Base-by-base conservation (phyloP, 2,888 invertebrate genomes). In the Drosophila neoperkinsi region DNA sequence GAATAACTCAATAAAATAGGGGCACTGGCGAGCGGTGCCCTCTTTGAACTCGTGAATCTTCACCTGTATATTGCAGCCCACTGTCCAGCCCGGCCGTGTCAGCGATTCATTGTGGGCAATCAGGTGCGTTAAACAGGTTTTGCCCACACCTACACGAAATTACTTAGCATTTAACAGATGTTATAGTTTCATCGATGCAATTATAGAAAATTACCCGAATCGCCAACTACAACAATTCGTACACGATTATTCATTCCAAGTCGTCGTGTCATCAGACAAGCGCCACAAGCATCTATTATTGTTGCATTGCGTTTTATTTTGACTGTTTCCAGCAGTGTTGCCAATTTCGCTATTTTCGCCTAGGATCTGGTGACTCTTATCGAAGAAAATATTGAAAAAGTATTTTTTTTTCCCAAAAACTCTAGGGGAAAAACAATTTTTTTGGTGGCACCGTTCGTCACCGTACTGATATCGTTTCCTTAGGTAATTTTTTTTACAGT, bases 1-100 rank as follows among this genome's bases (percentile, higher is more conserved):
- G 97, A 99, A 99, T 38, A 99, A 94, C 94, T 99, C 99, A 31
- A 99, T 95, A 92, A 98, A 99, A 93, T 96, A 98, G 7, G 97
- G 96, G 86, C 96, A 96, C 92, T 99, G 98, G 71, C 96, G 96
- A 28, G 97, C 97, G 0, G 98, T 98, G 2, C 98, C 98, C 93
- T 98, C 98, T 92, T 97, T 97, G 92, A 96, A 99, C 92, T 98
- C 97, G 91, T 99, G 99, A 57, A 99, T 94, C 94, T 98, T 98
- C 1, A 99, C 98, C 94, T 99, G 99, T 1, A 99, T 97, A 2
- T 98, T 97, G 92, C 98, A 98, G 3, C 99, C 99, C 49, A 99
- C 97, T 0, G 99, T 99, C 97, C 98, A 99, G 63, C 97, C 96
- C 1, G 98, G 98, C 71, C 97, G 97, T 62, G 95, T 94, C 5